phyloP scores from a whole-genome alignment of 2,113 vertebrate species.

The Polypterus bichir region DNA sequence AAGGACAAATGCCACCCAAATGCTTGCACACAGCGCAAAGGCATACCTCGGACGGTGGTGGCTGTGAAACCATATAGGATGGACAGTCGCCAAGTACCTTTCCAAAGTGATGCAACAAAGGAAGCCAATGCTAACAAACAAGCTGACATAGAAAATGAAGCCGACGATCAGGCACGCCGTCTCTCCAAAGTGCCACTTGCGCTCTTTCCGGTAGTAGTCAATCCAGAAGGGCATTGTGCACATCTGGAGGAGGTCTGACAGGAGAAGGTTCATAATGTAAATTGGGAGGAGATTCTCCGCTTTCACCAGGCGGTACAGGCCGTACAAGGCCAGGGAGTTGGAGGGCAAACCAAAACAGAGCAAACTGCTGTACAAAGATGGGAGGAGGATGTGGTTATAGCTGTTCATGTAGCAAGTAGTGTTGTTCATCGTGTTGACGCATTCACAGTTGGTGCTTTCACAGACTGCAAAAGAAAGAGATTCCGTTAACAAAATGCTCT shows the following conservation, averaged over 20 bases:
- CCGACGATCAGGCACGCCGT: neutral
- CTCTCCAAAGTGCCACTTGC: neutral
- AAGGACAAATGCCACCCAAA: slow-evolving; percentile 3
- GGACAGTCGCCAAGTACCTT: slow-evolving; percentile 13
- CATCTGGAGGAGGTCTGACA: slow-evolving; percentile 18
- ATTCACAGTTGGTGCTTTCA: no score
- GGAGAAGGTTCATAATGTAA: slow-evolving; percentile 18
- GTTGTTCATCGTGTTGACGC: neutral
- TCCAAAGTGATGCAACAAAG: slow-evolving; percentile 19
- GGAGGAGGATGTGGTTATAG: neutral
- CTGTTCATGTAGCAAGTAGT: neutral
- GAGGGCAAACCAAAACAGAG: neutral
- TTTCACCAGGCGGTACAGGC: slow-evolving; percentile 9
- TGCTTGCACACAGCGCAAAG: neutral
- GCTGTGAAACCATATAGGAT: slow-evolving; percentile 18
- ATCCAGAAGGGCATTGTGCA: neutral
- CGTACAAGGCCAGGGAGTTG: slow-evolving; percentile 6
- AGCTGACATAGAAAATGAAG: neutral
- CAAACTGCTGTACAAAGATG: neutral
- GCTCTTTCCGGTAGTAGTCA: neutral
- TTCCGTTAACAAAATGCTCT: no score
- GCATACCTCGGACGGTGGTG: slow-evolving; percentile 9
- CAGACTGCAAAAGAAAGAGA: no score
- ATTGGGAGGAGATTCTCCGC: slow-evolving; percentile 11
- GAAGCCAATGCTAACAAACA: slow-evolving; percentile 14